Evolutionary conservation across 2,113 vertebrate species (phyloP).

Genomic region (Vulpes lagopus): DNA sequence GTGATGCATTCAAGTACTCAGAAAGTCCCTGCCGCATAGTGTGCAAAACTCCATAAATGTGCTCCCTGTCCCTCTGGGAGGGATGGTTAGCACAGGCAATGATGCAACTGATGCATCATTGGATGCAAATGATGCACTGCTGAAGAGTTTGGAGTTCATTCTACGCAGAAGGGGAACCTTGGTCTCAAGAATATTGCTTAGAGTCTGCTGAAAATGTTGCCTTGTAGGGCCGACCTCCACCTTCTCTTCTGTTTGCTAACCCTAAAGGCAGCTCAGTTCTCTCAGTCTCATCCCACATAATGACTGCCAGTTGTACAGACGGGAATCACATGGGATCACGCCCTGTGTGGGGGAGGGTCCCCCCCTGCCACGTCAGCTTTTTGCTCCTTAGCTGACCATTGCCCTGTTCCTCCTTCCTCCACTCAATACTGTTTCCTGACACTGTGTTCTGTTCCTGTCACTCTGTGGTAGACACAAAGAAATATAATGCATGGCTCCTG

Average conservation of each 20-base stretch:
- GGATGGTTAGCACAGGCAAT: background rate
- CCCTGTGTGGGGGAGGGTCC: slow-evolving; percentile 14
- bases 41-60: background rate
- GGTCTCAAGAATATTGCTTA: background rate
- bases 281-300: background rate
- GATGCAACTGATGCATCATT: background rate
- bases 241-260: background rate
- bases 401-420: background rate
- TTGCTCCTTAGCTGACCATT: background rate
- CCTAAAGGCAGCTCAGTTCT: background rate
- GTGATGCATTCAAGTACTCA: background rate
- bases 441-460: background rate
- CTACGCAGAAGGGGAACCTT: background rate
- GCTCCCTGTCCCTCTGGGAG: background rate
- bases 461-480: background rate
- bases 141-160: background rate
- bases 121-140: background rate
- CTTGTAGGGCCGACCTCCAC: background rate
- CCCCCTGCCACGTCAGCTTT: background rate
- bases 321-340: slow-evolving; percentile 56
- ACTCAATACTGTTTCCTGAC: background rate
- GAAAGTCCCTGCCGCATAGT: background rate
- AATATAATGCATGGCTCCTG: background rate
- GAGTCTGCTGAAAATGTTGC: background rate
- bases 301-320: slow-evolving; percentile 49